Conservation (phyloP, 2,113 vertebrate genomes). For the Miniopterus natalensis region DNA sequence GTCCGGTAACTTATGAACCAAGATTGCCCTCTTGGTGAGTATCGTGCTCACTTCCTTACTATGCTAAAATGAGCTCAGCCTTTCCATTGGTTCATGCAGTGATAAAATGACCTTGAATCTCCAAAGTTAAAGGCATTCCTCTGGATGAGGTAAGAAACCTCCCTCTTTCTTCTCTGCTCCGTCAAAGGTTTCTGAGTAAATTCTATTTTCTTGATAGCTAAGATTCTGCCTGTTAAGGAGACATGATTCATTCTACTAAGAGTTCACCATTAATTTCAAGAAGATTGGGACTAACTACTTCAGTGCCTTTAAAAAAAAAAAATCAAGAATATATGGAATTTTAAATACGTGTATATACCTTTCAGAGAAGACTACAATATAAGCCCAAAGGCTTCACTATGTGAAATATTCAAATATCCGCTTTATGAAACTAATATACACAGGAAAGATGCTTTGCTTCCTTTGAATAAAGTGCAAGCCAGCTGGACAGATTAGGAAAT, state of each 20-base stretch:
- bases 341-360: not conserved
- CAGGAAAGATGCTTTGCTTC: not conserved
- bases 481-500: constrained; percentile 45
- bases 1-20: not conserved
- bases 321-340: not conserved
- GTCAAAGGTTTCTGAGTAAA: constrained; percentile 8
- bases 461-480: constrained; percentile 52
- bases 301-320: not conserved
- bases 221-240: not conserved
- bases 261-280: constrained; percentile 40
- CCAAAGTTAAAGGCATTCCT: not conserved
- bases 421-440: not conserved
- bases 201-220: not conserved
- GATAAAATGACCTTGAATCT: not conserved
- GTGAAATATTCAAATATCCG: not conserved
- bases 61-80: not conserved
- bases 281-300: not conserved
- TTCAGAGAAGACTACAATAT: not conserved
- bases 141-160: not conserved
- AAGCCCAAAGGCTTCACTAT: not conserved
- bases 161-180: not conserved
- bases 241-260: not conserved
- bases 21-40: not conserved
- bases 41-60: not conserved
- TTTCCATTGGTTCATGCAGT: constrained; percentile 17